A percentile compares a stretch with the other conserved stretches of the same genome.
Conservation (phyloP, 2,888 invertebrate species). For the Caenorhabditis wallacei region DNA sequence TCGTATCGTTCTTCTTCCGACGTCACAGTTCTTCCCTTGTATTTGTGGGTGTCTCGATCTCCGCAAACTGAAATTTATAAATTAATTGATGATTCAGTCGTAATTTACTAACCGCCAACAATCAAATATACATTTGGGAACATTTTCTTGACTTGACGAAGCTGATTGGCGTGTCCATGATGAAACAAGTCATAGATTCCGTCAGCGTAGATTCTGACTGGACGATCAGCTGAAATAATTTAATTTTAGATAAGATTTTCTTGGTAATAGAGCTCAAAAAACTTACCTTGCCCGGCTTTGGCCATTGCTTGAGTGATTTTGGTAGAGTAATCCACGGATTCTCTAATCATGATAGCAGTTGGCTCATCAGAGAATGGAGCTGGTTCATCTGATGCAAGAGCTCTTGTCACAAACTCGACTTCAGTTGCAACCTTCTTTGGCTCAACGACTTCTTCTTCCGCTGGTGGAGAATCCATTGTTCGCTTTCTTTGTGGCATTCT, state of each 20-base stretch:
- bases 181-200: constrained; percentile 99
- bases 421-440: constrained; percentile 49
- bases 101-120: constrained; percentile 90
- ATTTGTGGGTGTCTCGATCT: constrained; percentile 80
- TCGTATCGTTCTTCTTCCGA: constrained; percentile 96
- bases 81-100: neutral
- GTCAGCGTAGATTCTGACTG: constrained; percentile 96
- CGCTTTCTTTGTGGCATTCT: constrained; percentile 62
- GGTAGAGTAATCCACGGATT: constrained; percentile 90
- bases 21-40: constrained; percentile 90
- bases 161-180: constrained; percentile 95
- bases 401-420: constrained; percentile 39
- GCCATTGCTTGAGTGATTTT: constrained; percentile 93
- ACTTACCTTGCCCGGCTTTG: constrained; percentile 87
- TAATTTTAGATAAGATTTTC: neutral
- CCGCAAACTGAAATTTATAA: constrained; percentile 76
- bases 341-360: constrained; percentile 82
- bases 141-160: constrained; percentile 95
- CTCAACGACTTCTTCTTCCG: constrained; percentile 46
- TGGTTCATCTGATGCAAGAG: constrained; percentile 71
- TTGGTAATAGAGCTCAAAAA: neutral
- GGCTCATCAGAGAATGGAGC: constrained; percentile 81
- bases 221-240: constrained; percentile 87
- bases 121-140: constrained; percentile 96
- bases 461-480: constrained; percentile 51